Conservation (phyloP, 2,113 vertebrate species). For the Dasyprocta punctata region DNA sequence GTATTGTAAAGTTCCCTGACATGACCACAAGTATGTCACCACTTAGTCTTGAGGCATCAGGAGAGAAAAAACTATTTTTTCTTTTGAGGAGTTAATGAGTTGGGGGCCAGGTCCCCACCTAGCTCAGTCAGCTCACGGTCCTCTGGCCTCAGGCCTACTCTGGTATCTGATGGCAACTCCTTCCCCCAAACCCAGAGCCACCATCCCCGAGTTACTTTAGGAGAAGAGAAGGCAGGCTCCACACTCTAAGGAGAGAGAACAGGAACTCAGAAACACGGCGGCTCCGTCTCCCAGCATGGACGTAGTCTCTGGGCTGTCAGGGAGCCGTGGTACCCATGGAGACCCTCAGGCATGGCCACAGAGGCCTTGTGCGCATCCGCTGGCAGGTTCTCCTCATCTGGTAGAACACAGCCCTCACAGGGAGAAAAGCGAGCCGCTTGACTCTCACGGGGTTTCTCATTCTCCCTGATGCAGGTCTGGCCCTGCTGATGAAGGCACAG, state of each 20-base stretch:
- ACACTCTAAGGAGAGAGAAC: no score
- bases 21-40: neutral
- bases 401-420: neutral
- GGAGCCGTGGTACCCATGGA: constrained; percentile 39
- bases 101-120: neutral
- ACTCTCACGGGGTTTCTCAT: neutral
- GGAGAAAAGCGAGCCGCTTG: constrained; percentile 17
- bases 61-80: neutral
- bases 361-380: constrained; percentile 1
- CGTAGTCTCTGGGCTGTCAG: neutral
- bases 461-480: constrained; percentile 34
- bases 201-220: neutral
- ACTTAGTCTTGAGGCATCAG: neutral
- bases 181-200: neutral
- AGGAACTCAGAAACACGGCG: neutral
- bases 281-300: neutral
- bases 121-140: no score
- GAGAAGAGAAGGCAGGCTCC: no score
- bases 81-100: neutral
- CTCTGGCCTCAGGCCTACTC: neutral
- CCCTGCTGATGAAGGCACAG: neutral
- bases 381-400: neutral
- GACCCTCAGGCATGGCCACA: neutral
- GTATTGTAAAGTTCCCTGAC: neutral
- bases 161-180: neutral